Percentiles rank a stretch among this genome's conserved stretches.
Conservation (phyloP, 1,140 invertebrate genomes). For the Trichonephila clavipes region DNA sequence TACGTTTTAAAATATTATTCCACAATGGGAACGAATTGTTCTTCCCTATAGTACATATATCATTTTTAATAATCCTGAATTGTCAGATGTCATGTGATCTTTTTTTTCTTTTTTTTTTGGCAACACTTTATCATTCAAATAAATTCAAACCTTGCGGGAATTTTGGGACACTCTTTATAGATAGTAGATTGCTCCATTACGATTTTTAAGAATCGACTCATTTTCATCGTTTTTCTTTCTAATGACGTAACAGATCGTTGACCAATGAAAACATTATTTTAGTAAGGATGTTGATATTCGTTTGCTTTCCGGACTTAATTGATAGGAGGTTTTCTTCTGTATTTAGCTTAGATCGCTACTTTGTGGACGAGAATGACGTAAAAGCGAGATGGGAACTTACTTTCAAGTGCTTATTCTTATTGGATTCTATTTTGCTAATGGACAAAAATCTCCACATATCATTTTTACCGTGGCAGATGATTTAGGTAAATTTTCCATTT, state of each 20-base stretch:
- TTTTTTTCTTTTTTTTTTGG: no score
- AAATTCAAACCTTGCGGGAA: no score
- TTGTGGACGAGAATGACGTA: neutral
- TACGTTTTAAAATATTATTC: no score
- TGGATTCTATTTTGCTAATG: neutral
- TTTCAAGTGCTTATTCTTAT: neutral
- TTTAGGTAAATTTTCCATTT: constrained; percentile 76
- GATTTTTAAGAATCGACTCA: neutral
- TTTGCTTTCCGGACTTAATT: neutral
- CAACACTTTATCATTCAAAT: no score
- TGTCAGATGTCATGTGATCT: no score
- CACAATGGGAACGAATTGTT: no score
- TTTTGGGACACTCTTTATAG: neutral
- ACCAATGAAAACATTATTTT: neutral
- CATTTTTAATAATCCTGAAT: no score
- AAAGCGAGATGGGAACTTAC: neutral
- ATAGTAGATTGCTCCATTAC: neutral
- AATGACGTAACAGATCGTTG: neutral
- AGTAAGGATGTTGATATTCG: neutral
- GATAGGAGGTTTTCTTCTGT: neutral
- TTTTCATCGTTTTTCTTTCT: neutral
- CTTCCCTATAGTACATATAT: no score
- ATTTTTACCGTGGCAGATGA: constrained; percentile 79
- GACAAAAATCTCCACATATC: constrained; percentile 74
- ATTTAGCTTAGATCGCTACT: neutral